Evolutionary conservation across 2,888 invertebrate species (phyloP).

Genomic region (Phaedon cochleariae): DNA sequence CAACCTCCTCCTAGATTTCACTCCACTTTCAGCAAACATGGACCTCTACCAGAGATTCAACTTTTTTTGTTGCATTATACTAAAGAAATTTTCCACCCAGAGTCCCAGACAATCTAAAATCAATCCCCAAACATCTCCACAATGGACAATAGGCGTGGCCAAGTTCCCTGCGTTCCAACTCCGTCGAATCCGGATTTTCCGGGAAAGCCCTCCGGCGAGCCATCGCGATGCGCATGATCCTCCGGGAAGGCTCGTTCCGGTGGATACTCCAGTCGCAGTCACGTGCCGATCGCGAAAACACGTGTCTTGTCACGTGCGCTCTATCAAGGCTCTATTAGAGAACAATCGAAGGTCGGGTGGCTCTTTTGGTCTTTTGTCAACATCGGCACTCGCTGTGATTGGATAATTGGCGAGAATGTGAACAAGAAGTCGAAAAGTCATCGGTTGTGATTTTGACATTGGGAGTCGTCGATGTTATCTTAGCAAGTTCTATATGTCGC

Average conservation of each 20-base stretch:
- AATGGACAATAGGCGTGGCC: slow-evolving; percentile 29
- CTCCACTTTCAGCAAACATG: too few species aligned
- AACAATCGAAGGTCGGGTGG: background rate
- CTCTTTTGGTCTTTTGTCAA: background rate
- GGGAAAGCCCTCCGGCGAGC: slow-evolving; percentile 22
- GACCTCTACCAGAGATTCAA: too few species aligned
- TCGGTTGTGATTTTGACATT: background rate
- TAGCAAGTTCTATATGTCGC: too few species aligned
- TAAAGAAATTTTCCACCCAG: too few species aligned
- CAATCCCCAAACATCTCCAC: background rate
- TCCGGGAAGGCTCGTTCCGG: slow-evolving; percentile 41
- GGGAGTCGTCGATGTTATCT: too few species aligned
- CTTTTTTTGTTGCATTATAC: too few species aligned
- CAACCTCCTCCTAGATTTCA: too few species aligned
- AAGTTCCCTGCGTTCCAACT: slow-evolving; percentile 35
- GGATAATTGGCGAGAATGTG: background rate
- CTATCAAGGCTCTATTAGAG: slow-evolving; percentile 14
- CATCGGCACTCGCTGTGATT: background rate
- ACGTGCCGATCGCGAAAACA: slow-evolving; percentile 34
- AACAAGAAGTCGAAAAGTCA: background rate
- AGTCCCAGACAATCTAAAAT: background rate
- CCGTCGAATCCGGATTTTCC: slow-evolving; percentile 45
- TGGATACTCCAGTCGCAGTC: slow-evolving; percentile 45
- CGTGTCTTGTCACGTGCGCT: slow-evolving; percentile 41
- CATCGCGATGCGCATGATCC: slow-evolving; percentile 37